A percentile compares a stretch with the other conserved stretches of the same genome.
These are phyloP conservation scores for Zaprionus lachaisei DNA, from an alignment of 1,140 invertebrate species.

Conservation along the genomic window DNA sequence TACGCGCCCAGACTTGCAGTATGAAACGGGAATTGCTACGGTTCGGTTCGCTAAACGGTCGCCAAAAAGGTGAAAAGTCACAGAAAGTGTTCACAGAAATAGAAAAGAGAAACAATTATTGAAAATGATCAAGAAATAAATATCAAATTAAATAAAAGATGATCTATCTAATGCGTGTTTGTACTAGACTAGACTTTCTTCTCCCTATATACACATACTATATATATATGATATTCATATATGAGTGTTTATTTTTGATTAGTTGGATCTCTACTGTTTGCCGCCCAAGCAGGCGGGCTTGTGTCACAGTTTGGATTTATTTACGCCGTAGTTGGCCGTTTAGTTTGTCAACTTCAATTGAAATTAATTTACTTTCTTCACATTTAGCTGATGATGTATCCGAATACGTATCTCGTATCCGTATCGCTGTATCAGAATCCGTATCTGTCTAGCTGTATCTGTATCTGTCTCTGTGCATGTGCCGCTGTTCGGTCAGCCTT, in stretches of 20 bases:
- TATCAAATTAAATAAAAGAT: background rate
- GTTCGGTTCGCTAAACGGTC: conserved; percentile 67
- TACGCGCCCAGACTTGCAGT: conserved; percentile 56
- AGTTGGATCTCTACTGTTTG: conserved; percentile 36
- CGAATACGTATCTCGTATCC: conserved; percentile 41
- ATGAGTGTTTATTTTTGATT: conserved; percentile 33
- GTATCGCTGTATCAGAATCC: conserved; percentile 23
- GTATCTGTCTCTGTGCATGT: conserved; percentile 46
- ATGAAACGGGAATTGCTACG: conserved; percentile 70
- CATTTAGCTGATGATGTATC: conserved; percentile 37
- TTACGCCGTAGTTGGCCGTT: conserved; percentile 73
- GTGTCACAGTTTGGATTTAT: conserved; percentile 58
- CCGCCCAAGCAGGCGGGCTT: conserved; percentile 57
- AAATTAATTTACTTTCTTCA: conserved; percentile 83
- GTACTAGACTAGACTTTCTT: background rate
- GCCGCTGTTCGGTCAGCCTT: conserved; percentile 77
- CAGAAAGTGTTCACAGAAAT: conserved; percentile 7
- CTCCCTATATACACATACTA: background rate
- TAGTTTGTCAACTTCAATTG: conserved; percentile 81
- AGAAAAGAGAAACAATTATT: conserved; percentile 13
- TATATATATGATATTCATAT: conserved; percentile 9
- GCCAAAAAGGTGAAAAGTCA: conserved; percentile 46
- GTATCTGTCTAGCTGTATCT: conserved; percentile 34
- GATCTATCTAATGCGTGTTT: background rate
- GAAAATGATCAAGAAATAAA: background rate